Conservation (phyloP, 92 coral and sea anemone genomes). For the Bergia sp. region DNA sequence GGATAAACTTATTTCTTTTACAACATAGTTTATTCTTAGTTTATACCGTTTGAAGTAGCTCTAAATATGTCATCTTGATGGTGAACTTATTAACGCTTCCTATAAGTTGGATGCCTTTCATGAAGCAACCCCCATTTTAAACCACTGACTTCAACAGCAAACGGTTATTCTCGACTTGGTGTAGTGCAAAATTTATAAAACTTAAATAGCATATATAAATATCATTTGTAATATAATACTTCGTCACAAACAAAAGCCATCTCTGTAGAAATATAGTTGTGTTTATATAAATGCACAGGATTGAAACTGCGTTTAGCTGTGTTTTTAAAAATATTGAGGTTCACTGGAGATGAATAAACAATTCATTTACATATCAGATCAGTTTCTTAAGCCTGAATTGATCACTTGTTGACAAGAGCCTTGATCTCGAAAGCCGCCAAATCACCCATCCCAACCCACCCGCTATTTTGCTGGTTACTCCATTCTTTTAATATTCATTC, state of each 20-base stretch:
- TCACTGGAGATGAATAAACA: neutral
- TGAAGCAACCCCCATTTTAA: neutral
- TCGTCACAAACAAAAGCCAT: neutral
- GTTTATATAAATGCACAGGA: neutral
- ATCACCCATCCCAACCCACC: conserved; percentile 16
- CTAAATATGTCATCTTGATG: neutral
- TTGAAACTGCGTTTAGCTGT: neutral
- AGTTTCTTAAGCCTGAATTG: neutral
- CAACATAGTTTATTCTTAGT: neutral
- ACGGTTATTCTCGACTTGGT: neutral
- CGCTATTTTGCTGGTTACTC: conserved; percentile 11
- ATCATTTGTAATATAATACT: neutral
- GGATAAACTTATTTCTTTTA: too few species aligned
- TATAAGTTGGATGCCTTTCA: neutral
- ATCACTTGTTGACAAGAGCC: neutral
- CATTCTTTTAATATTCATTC: neutral
- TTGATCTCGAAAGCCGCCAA: conserved; percentile 5
- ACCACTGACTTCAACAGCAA: neutral
- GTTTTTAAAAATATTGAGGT: neutral
- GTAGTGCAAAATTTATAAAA: neutral
- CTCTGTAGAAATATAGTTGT: neutral
- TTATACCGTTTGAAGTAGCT: neutral
- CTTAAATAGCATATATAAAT: too few species aligned
- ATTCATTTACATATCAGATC: neutral
- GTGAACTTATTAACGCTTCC: too few species aligned